Evolutionary conservation across 2,888 invertebrate species (phyloP).

Genomic region (Ornithoptera priamus): DNA sequence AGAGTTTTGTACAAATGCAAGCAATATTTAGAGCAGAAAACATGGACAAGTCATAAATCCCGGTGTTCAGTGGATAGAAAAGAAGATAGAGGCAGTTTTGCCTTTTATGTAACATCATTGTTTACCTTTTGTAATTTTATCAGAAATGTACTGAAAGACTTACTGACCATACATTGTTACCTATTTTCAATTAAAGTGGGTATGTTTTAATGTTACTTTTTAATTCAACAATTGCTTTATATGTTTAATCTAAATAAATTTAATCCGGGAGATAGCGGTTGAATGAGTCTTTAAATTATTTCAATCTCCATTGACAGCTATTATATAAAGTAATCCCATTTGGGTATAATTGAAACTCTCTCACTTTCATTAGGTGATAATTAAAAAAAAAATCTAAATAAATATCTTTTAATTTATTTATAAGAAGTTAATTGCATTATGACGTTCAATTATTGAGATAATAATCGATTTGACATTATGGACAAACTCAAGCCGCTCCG

Average conservation of each 20-base stretch:
- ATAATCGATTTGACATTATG: conserved; percentile 63
- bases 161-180: not conserved
- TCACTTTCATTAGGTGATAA: not conserved
- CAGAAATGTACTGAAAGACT: not conserved
- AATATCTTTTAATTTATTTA: no score
- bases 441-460: conserved; percentile 61
- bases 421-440: conserved; percentile 13
- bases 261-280: not conserved
- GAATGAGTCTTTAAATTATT: not conserved
- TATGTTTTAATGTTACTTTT: no score
- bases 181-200: no score
- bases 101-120: not conserved
- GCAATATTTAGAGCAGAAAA: not conserved
- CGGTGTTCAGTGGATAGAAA: no score
- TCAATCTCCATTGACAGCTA: not conserved
- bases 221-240: no score
- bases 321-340: not conserved
- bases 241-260: not conserved
- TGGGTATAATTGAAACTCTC: not conserved
- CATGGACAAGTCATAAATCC: no score
- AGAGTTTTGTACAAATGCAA: not conserved
- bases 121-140: not conserved
- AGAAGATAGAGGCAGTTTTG: no score
- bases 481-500: conserved; percentile 46
- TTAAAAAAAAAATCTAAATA: not conserved